Percentiles rank a stretch among this genome's conserved stretches.
Evolutionary conservation across 1,140 invertebrate species (phyloP).

Genomic region (Tetragonula clypearis): DNA sequence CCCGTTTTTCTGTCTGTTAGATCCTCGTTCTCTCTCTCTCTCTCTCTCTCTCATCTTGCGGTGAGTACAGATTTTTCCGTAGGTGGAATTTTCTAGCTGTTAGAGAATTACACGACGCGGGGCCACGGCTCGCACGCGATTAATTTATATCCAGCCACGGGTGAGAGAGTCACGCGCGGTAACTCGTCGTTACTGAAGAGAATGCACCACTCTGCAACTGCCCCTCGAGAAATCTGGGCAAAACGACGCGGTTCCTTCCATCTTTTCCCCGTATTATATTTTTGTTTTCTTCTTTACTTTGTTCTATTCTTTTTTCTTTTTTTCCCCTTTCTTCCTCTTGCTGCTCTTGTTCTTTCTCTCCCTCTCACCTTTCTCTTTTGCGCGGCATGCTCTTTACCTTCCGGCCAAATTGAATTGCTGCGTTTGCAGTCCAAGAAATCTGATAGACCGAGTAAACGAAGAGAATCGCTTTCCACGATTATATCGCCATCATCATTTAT

Average conservation of each 20-base stretch:
- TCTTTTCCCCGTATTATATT: background rate
- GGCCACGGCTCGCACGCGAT: slow-evolving; percentile 49
- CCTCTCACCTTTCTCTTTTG: background rate
- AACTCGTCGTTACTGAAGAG: background rate
- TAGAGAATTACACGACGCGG: slow-evolving; percentile 48
- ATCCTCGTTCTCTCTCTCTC: background rate
- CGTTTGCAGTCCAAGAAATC: background rate
- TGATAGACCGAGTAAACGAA: background rate
- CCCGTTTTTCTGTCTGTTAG: background rate
- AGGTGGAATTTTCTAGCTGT: slow-evolving; percentile 49
- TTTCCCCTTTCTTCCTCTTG: too few species aligned
- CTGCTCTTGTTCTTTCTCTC: background rate
- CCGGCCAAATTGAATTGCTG: background rate
- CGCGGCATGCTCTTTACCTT: background rate
- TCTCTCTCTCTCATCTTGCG: background rate
- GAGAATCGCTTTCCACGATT: background rate
- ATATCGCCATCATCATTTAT: background rate
- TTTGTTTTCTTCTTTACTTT: background rate
- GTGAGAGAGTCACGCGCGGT: slow-evolving; percentile 6
- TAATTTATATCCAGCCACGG: slow-evolving; percentile 63
- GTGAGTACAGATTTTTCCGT: background rate
- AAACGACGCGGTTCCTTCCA: slow-evolving; percentile 32
- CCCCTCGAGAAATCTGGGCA: slow-evolving; percentile 50
- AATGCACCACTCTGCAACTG: slow-evolving; percentile 3
- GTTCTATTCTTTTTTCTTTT: background rate